A percentile compares a stretch with the other conserved stretches of the same genome.
Evolutionary conservation across 2,888 invertebrate genomes (phyloP).

Genomic region (Cremastinae sp.): DNA sequence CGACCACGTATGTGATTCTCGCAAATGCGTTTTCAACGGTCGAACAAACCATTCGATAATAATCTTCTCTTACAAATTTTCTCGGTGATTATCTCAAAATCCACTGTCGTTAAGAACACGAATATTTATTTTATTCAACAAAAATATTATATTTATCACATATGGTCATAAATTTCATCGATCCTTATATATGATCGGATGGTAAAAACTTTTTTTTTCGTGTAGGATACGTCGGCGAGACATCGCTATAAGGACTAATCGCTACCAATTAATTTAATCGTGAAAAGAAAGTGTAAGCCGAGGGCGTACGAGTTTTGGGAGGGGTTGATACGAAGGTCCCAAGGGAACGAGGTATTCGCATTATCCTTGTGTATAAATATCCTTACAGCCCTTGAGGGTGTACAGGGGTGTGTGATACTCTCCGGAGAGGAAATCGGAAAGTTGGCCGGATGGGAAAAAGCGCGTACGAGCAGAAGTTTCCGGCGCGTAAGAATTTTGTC

Average conservation of each 20-base stretch:
- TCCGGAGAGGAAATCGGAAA: constrained; percentile 53
- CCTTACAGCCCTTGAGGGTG: constrained; percentile 34
- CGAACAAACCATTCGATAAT: constrained; percentile 46
- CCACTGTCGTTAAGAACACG: background rate
- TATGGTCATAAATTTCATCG: background rate
- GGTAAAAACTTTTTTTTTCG: background rate
- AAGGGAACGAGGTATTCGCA: constrained; percentile 76
- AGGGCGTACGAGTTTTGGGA: constrained; percentile 1
- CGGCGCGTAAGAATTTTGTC: constrained; percentile 60
- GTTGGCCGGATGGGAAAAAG: constrained; percentile 21
- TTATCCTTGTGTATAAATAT: constrained; percentile 66
- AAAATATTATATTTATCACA: background rate
- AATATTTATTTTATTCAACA: background rate
- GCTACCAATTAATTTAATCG: constrained; percentile 78
- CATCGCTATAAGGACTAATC: constrained; percentile 67
- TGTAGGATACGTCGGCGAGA: constrained; percentile 24
- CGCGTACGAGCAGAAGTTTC: constrained; percentile 29
- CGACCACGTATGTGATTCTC: constrained; percentile 32
- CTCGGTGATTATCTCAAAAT: background rate
- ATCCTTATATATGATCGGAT: too few species aligned
- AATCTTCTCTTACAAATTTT: constrained; percentile 38
- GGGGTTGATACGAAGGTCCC: constrained; percentile 71
- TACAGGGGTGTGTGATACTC: constrained; percentile 31
- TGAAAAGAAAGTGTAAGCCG: constrained; percentile 71
- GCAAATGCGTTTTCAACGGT: constrained; percentile 58